phyloP scores from a whole-genome alignment of 2,888 invertebrate genomes.

The Seladonia tumulorum region DNA sequence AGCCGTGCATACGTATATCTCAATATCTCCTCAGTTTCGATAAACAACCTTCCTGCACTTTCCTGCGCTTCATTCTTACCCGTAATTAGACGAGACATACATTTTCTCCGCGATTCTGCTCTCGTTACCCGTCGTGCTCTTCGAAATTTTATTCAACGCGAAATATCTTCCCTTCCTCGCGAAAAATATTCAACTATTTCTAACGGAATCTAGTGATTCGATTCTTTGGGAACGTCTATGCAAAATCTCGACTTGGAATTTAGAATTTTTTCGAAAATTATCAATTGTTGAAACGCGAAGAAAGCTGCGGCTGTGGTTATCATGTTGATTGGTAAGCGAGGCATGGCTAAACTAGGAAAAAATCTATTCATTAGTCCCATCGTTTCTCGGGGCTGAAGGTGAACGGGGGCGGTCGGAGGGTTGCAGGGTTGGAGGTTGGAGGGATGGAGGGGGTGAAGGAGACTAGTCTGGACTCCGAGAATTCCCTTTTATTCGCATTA shows the following conservation, averaged over 20 bases:
- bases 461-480: slow-evolving; percentile 73
- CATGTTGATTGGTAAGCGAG: slow-evolving; percentile 14
- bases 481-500: slow-evolving; percentile 83
- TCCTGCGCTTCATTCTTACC: not conserved
- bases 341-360: slow-evolving; percentile 50
- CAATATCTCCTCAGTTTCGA: slow-evolving; percentile 20
- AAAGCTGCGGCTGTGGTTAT: not conserved
- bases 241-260: not conserved
- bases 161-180: too few species aligned
- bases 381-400: slow-evolving; percentile 56
- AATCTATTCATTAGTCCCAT: slow-evolving; percentile 60
- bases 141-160: not conserved
- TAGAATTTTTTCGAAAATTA: not conserved
- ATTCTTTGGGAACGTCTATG: too few species aligned
- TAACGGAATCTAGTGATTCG: too few species aligned
- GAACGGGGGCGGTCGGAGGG: slow-evolving; percentile 47
- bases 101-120: not conserved
- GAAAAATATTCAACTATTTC: too few species aligned
- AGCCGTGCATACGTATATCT: slow-evolving; percentile 14
- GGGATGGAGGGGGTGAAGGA: slow-evolving; percentile 31
- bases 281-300: not conserved
- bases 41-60: slow-evolving; percentile 13
- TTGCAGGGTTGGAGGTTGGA: not conserved
- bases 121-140: not conserved
- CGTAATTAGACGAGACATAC: slow-evolving; percentile 5